phyloP scores from a whole-genome alignment of 2,113 vertebrate genomes.

The Nestor notabilis region DNA sequence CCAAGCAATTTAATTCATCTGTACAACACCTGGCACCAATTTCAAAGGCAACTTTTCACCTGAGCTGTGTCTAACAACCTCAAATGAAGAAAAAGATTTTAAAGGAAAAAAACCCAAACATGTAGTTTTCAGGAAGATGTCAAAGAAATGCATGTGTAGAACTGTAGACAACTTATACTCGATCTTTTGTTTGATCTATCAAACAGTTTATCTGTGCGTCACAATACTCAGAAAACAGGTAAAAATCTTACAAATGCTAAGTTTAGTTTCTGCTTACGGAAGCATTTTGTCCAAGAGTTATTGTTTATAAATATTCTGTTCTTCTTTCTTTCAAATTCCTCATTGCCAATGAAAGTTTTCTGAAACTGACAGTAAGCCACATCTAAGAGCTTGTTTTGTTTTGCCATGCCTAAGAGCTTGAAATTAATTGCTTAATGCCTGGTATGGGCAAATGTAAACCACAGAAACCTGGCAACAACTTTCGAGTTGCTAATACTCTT shows the following conservation, averaged over 20 bases:
- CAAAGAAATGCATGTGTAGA: neutral
- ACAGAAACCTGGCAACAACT: constrained; percentile 40
- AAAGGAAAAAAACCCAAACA: neutral
- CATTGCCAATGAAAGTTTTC: neutral
- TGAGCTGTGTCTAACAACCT: neutral
- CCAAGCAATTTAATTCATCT: neutral
- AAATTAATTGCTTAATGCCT: constrained; percentile 37
- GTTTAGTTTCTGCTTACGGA: neutral
- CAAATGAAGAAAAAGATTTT: neutral
- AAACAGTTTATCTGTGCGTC: neutral
- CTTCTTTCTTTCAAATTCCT: neutral
- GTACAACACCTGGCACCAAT: neutral
- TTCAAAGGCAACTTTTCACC: neutral
- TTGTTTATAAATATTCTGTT: neutral
- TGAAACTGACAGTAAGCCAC: constrained; percentile 22
- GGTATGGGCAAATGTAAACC: neutral
- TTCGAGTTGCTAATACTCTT: neutral
- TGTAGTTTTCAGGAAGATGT: neutral
- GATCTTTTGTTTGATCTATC: neutral
- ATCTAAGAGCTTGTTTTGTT: constrained; percentile 29
- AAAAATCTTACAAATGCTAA: neutral
- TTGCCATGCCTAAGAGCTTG: neutral
- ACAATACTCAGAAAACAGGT: neutral
- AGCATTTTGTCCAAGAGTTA: neutral
- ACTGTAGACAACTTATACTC: neutral